Percentiles rank a stretch among this genome's conserved stretches.
Evolutionary conservation across 2,113 vertebrate species (phyloP).

Genomic region (Heteronetta atricapilla): DNA sequence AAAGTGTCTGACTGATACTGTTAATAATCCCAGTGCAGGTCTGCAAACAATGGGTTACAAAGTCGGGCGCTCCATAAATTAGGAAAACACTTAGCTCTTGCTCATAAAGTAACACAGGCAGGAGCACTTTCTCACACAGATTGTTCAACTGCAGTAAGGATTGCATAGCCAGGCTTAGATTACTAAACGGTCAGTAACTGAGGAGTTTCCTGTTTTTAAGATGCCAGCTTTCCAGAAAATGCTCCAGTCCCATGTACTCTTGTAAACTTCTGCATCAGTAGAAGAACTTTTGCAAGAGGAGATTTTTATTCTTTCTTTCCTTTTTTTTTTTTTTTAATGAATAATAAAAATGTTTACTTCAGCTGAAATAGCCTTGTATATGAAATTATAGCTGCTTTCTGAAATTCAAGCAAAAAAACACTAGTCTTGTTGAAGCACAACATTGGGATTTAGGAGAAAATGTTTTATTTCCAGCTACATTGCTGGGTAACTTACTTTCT

Average conservation of each 20-base stretch:
- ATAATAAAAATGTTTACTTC: background rate
- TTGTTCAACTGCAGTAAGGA: background rate
- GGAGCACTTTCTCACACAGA: background rate
- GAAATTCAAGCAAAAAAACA: background rate
- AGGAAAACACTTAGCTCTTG: background rate
- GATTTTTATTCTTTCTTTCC: too few species aligned
- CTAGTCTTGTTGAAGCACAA: background rate
- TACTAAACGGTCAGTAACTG: background rate
- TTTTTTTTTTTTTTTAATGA: background rate
- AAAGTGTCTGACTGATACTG: background rate
- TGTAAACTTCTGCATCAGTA: background rate
- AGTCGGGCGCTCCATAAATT: background rate
- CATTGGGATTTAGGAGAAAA: background rate
- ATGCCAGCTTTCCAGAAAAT: background rate
- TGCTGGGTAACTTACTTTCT: background rate
- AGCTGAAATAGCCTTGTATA: background rate
- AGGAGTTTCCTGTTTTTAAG: background rate
- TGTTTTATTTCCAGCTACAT: background rate
- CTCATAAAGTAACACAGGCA: background rate
- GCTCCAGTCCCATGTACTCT: background rate
- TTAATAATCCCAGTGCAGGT: background rate
- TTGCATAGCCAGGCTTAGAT: background rate
- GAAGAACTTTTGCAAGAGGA: background rate
- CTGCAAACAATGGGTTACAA: background rate
- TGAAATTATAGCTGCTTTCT: background rate